Percentiles rank a stretch among this genome's conserved stretches.
Conservation (phyloP, 2,797 vertebrate genomes). For the Valencia hispanica region DNA sequence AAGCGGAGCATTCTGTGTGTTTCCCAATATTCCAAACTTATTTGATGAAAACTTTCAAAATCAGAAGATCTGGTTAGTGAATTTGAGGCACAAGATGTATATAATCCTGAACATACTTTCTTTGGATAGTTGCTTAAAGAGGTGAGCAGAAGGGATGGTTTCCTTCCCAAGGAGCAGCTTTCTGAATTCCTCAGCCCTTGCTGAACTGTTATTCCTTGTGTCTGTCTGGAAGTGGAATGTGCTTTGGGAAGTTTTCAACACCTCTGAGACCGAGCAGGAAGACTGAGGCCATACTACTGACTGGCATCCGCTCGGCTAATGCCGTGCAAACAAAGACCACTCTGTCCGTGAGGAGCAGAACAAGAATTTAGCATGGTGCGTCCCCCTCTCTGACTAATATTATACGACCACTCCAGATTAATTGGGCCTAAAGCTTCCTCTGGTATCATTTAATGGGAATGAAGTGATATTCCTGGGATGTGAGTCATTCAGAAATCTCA, state of each 20-base stretch:
- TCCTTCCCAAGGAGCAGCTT: conserved; percentile 26
- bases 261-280: conserved; percentile 79
- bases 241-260: conserved; percentile 75
- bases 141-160: conserved; percentile 18
- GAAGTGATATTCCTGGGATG: neutral
- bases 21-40: conserved; percentile 58
- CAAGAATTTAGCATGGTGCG: conserved; percentile 32
- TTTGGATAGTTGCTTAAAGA: neutral
- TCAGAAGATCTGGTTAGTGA: neutral
- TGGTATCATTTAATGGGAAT: neutral
- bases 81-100: neutral
- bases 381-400: conserved; percentile 39
- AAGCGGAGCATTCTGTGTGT: conserved; percentile 54
- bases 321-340: conserved; percentile 69
- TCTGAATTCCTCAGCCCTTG: conserved; percentile 50
- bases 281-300: conserved; percentile 59
- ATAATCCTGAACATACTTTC: neutral
- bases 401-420: conserved; percentile 35
- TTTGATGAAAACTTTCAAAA: conserved; percentile 48
- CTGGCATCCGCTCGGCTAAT: conserved; percentile 64
- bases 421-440: conserved; percentile 17
- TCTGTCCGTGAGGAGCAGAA: conserved; percentile 56
- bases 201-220: conserved; percentile 62
- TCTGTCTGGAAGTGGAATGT: conserved; percentile 70
- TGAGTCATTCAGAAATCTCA: neutral